Evolutionary conservation across 2,888 invertebrate species (phyloP).

Genomic region (Nineta flava): DNA sequence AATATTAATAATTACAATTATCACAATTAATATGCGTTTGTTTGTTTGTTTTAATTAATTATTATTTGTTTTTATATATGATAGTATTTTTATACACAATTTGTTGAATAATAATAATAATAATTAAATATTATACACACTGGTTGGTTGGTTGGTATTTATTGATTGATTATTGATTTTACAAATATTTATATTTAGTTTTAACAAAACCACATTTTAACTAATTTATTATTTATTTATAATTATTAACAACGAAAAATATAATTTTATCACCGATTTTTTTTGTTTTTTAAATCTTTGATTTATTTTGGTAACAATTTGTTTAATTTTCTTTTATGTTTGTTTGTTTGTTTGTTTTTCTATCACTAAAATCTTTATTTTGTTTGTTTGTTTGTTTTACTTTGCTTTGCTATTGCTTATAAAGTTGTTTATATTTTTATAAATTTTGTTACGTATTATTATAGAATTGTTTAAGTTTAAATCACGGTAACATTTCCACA

Average conservation of each 20-base stretch:
- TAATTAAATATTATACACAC: neutral
- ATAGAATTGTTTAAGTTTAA: constrained; percentile 9
- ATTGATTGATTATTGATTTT: too few species aligned
- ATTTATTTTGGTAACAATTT: constrained; percentile 3
- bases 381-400: neutral
- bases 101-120: too few species aligned
- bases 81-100: too few species aligned
- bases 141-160: too few species aligned
- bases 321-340: neutral
- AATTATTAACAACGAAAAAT: neutral
- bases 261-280: neutral
- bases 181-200: too few species aligned
- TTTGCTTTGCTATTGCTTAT: neutral
- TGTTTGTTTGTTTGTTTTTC: neutral
- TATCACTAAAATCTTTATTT: neutral
- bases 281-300: neutral
- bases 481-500: constrained; percentile 70
- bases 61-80: too few species aligned
- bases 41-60: too few species aligned
- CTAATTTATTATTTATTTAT: neutral
- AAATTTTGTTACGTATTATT: neutral
- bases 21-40: too few species aligned
- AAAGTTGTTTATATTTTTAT: neutral
- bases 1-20: too few species aligned
- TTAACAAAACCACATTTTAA: neutral